Evolutionary conservation across 2,888 invertebrate species (phyloP).

Genomic region (Netelia inedita): DNA sequence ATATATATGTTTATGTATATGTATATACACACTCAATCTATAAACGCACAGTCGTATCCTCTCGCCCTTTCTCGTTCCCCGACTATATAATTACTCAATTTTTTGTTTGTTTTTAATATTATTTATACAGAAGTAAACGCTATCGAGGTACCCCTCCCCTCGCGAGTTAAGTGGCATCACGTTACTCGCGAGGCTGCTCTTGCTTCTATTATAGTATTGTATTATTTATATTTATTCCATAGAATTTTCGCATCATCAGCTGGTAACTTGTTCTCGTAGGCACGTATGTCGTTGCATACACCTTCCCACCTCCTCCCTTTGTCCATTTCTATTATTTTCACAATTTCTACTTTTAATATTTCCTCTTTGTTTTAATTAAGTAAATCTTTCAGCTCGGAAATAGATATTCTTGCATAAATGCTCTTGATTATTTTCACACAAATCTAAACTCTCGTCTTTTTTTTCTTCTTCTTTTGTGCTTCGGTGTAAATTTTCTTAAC

Average conservation of each 20-base stretch:
- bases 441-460: not conserved
- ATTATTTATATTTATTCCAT: constrained; percentile 53
- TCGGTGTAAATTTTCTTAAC: not conserved
- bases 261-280: constrained; percentile 70
- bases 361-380: constrained; percentile 50
- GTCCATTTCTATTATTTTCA: not conserved
- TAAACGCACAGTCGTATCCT: constrained; percentile 69
- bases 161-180: constrained; percentile 32
- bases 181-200: constrained; percentile 34
- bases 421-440: constrained; percentile 5
- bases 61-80: constrained; percentile 18
- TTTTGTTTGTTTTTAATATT: constrained; percentile 44
- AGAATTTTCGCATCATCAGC: constrained; percentile 53
- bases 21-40: constrained; percentile 70
- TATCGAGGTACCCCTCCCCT: constrained; percentile 69
- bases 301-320: constrained; percentile 1
- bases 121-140: constrained; percentile 76
- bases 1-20: constrained; percentile 42
- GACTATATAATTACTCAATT: constrained; percentile 36
- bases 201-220: constrained; percentile 50
- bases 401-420: constrained; percentile 16
- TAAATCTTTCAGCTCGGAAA: constrained; percentile 43
- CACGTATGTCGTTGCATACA: constrained; percentile 59
- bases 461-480: not conserved
- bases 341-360: constrained; percentile 52